A percentile compares a stretch with the other conserved stretches of the same genome.
Conservation (phyloP, 2,113 vertebrate species). For the Pogona vitticeps region DNA sequence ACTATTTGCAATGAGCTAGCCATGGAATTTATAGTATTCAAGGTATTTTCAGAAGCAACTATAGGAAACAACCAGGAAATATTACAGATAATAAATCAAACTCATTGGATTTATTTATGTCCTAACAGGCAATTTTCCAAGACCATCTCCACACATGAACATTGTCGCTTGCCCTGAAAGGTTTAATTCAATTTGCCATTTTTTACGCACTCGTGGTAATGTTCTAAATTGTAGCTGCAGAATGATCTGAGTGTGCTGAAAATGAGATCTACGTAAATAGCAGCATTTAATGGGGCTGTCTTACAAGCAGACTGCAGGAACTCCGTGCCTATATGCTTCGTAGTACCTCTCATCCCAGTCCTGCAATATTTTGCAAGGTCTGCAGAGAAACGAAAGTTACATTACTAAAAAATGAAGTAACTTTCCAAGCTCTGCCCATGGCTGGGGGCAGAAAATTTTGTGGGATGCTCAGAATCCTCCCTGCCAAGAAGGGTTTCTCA, state of each 20-base stretch:
- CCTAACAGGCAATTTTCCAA: conserved; percentile 17
- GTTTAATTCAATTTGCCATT: conserved; percentile 27
- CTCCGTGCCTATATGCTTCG: background rate
- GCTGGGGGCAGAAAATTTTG: too few relatives aligned
- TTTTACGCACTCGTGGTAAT: background rate
- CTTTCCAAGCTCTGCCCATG: too few relatives aligned
- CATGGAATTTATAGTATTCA: conserved; percentile 22
- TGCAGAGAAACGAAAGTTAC: too few relatives aligned
- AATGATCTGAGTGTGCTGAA: background rate
- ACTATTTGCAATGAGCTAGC: conserved; percentile 14
- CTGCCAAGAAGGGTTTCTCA: too few relatives aligned
- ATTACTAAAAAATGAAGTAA: too few relatives aligned
- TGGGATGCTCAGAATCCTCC: too few relatives aligned
- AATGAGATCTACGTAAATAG: conserved; percentile 1
- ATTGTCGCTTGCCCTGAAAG: background rate
- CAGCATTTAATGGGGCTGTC: background rate
- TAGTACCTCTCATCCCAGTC: too few relatives aligned
- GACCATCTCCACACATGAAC: conserved; percentile 8
- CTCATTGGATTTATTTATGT: conserved; percentile 27
- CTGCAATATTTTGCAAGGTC: too few relatives aligned
- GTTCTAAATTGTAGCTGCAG: conserved; percentile 16
- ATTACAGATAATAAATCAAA: conserved; percentile 22
- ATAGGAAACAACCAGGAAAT: background rate
- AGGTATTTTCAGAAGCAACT: conserved; percentile 6
- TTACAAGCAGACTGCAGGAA: background rate